Base-by-base conservation (phyloP, 1,140 invertebrate species). In the Scaptomyza pallida region DNA sequence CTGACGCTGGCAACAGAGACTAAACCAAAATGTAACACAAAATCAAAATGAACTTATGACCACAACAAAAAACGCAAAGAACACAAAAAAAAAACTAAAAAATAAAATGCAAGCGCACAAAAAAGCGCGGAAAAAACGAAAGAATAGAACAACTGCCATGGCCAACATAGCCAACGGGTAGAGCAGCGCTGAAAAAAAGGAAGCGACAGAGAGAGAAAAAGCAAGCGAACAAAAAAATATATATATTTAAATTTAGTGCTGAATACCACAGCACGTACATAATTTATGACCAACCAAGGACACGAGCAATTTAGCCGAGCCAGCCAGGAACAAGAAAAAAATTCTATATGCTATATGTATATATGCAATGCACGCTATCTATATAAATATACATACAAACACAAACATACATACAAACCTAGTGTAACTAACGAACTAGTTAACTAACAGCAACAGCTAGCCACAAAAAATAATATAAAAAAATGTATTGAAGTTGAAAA, bases 21-120 rank as follows among this genome's bases (percentile, higher is more conserved):
- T 80, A 78, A 86, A 75, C 81, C 82, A 88, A 88, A 88, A 88
- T 85, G 82, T 75, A 82, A 78, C 82, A 88, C 75, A 78, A 88
- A 88, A 88, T 88, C 82, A 88, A 88, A 88, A 88, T 88, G 82
- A 88, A 88, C 82, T 88, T 88, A 78, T 88, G 82, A 88, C 82
- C 82, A 70, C 75, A 78, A 62, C 59, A 51, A 60, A 54, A 54
- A 69, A 37, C 12, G 3, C 33, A 37, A 37, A 37, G 33, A n/a
- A 12, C n/a, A 37, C 33, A 37, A 41, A 41, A 78, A 37, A 41
- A 41, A 78, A 74, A 62, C 1, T 35, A 5, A 54, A 43, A 43
- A 55, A 55, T 52, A n/a, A 35, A n/a, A 26, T 19, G 6, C 13
- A 55, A 41, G 33, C 0, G 5, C 26, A 30, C 19, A 30, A 30